Conservation (phyloP, 2,888 invertebrate genomes). For the Caenorhabditis sp. region DNA sequence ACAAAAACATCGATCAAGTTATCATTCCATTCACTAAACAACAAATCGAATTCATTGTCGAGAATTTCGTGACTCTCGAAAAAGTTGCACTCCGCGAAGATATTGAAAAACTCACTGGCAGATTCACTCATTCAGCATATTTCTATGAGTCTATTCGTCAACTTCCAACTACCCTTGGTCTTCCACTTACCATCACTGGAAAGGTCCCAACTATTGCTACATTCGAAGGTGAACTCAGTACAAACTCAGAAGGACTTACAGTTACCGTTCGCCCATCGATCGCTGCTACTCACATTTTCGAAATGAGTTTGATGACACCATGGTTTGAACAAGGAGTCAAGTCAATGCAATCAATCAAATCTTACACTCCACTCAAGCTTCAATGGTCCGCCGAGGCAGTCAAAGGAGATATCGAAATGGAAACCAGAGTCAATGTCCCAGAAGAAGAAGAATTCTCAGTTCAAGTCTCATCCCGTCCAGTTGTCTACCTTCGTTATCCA, state of each 20-base stretch:
- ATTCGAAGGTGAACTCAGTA: constrained; percentile 19
- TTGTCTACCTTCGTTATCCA: constrained; percentile 54
- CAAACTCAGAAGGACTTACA: constrained; percentile 26
- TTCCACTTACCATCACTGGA: constrained; percentile 50
- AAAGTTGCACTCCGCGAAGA: constrained; percentile 25
- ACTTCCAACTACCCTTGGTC: constrained; percentile 58
- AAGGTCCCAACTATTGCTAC: constrained; percentile 46
- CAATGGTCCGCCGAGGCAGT: constrained; percentile 21
- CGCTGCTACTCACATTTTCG: constrained; percentile 38
- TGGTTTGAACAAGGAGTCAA: constrained; percentile 57
- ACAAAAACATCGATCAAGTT: constrained; percentile 62
- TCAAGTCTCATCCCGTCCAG: constrained; percentile 48
- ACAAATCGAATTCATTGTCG: constrained; percentile 37
- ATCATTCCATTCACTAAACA: constrained; percentile 60
- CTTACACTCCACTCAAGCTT: constrained; percentile 55
- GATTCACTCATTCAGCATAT: constrained; percentile 20
- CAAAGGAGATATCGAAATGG: constrained; percentile 24
- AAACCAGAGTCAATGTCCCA: constrained; percentile 24
- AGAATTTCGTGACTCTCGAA: constrained; percentile 40
- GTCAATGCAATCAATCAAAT: constrained; percentile 45
- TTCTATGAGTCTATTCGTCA: constrained; percentile 39
- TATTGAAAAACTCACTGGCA: neutral
- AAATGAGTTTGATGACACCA: constrained; percentile 52
- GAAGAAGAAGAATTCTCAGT: constrained; percentile 37
- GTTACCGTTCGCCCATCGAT: constrained; percentile 28